These are phyloP conservation scores for Pelosia muscerda DNA, from an alignment of 2,888 invertebrate species.

Conservation along the genomic window DNA sequence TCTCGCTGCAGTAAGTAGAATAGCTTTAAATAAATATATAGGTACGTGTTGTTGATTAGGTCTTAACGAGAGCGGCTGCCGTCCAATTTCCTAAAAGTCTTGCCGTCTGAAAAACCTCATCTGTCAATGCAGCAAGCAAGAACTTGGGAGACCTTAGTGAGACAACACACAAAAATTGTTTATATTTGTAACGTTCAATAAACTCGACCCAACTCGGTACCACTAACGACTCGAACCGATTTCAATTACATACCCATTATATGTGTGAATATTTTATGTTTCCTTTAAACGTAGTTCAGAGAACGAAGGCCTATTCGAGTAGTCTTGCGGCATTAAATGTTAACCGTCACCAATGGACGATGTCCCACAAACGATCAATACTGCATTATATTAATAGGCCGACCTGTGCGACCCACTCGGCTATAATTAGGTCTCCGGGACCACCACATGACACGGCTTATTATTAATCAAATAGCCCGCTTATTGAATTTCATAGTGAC, in stretches of 20 bases:
- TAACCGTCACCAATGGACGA: slow-evolving; percentile 3
- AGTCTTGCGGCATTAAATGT: slow-evolving; percentile 5
- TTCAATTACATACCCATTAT: neutral
- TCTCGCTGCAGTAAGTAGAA: too few relatives aligned
- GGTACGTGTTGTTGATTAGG: too few relatives aligned
- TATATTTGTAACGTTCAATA: too few relatives aligned
- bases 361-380: slow-evolving; percentile 52
- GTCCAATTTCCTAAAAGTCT: too few relatives aligned
- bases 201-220: neutral
- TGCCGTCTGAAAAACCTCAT: too few relatives aligned
- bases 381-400: slow-evolving; percentile 67
- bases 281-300: neutral
- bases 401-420: slow-evolving; percentile 42
- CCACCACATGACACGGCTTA: neutral
- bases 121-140: too few relatives aligned
- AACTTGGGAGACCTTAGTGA: too few relatives aligned
- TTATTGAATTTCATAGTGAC: neutral
- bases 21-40: too few relatives aligned
- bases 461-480: neutral
- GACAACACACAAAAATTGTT: too few relatives aligned
- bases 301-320: slow-evolving; percentile 8
- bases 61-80: too few relatives aligned
- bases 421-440: slow-evolving; percentile 18
- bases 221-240: neutral
- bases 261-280: slow-evolving; percentile 2